Base-by-base conservation (phyloP, 2,888 invertebrate species). In the Caenorhabditis zanzibari region DNA sequence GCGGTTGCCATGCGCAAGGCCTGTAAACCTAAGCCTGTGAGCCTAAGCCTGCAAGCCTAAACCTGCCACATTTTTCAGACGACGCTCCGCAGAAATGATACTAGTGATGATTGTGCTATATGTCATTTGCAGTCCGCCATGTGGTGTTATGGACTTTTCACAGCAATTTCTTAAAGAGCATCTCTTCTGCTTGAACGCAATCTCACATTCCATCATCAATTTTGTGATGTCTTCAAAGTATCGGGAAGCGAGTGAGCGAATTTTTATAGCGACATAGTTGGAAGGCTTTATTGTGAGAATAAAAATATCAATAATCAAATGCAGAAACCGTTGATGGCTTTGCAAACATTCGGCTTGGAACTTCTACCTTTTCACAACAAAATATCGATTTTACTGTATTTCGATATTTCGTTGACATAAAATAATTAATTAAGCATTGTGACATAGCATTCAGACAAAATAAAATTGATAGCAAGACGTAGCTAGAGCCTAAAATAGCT, bases 221-320 rank as follows among this genome's bases (percentile, higher is more conserved):
- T 66, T 66, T 1, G 12, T 19, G 12, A 66, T 66, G 66, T 66
- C 66, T 19, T 49, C 66, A 16, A 66, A 66, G 6, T 66, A 66
- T 35, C 22, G 49, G 28, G 12, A 19, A 19, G 26, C 66, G 3
- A 32, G 14, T 12, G 44, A 14, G 44, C 10, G 14, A 16, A 16
- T 64, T 7, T n/a, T 63, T 44, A 0, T 32, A n/a, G n/a, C n/a
- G n/a, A n/a, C n/a, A n/a, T n/a, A n/a, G n/a, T n/a, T n/a, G n/a
- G n/a, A n/a, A n/a, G n/a, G n/a, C n/a, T n/a, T n/a, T n/a, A n/a
- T n/a, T n/a, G n/a, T n/a, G n/a, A n/a, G n/a, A n/a, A n/a, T n/a
- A n/a, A 32, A 32, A 32, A 38, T 10, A 12, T 38, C 12, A 38
- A 38, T 38, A 38, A 12, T 38, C 9, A 38, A 38, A 12, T 12